Conservation (phyloP, 2,888 invertebrate species). For the Chrysolina americana region DNA sequence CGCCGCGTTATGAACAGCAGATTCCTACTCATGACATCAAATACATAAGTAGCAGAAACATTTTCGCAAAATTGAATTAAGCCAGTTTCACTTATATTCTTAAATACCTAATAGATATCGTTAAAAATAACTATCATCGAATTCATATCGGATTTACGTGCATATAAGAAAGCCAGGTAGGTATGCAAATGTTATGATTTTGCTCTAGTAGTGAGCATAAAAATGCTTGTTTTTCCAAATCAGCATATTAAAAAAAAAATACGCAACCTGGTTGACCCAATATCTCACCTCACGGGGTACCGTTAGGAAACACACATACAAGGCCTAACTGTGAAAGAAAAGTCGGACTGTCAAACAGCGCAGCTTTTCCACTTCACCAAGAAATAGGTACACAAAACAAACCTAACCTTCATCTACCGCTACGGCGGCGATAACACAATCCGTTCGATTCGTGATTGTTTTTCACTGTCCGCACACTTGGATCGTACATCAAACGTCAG, state of each 20-base stretch:
- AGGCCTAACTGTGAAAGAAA: background rate
- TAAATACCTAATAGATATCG: too few species aligned
- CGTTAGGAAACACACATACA: conserved; percentile 19
- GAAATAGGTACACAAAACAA: conserved; percentile 6
- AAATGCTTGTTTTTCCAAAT: background rate
- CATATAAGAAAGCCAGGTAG: too few species aligned
- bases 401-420: conserved; percentile 20
- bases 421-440: conserved; percentile 10
- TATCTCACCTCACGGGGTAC: conserved; percentile 15
- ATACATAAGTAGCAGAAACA: too few species aligned
- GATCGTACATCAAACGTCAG: conserved; percentile 31
- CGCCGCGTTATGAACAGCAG: too few species aligned
- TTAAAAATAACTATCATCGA: too few species aligned
- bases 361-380: background rate
- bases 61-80: too few species aligned
- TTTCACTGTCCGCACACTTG: conserved; percentile 33
- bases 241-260: background rate
- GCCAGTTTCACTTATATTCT: too few species aligned
- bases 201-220: background rate
- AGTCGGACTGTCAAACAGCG: too few species aligned
- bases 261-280: background rate
- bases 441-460: conserved; percentile 20
- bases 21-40: too few species aligned
- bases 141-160: too few species aligned
- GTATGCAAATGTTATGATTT: too few species aligned